phyloP scores from a whole-genome alignment of 2,113 vertebrate genomes.

The Pterocles orientalis region DNA sequence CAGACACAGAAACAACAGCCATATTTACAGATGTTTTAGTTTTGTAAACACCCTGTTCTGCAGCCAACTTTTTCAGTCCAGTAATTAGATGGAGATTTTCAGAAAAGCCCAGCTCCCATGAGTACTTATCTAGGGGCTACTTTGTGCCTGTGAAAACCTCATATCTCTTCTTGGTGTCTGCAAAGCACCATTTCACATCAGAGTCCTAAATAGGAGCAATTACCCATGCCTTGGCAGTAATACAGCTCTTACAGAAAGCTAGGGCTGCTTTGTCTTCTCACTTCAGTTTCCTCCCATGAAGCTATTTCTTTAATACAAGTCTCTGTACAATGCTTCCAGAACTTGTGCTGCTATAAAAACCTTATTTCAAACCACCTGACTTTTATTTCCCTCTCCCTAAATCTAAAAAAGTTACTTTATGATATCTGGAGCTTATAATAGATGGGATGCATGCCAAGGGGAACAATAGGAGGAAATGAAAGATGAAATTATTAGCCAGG shows the following conservation, averaged over 20 bases:
- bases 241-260: neutral
- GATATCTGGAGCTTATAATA: constrained; percentile 70
- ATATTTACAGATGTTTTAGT: neutral
- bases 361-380: constrained; percentile 65
- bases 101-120: neutral
- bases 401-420: constrained; percentile 57
- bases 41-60: neutral
- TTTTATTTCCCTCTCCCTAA: constrained; percentile 55
- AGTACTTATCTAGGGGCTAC: neutral
- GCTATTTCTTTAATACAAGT: neutral
- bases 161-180: neutral
- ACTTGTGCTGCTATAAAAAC: constrained; percentile 35
- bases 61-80: neutral
- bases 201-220: neutral
- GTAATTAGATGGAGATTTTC: neutral
- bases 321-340: neutral
- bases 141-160: neutral
- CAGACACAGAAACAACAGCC: neutral
- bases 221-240: neutral
- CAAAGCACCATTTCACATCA: neutral
- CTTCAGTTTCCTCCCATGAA: neutral
- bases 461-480: constrained; percentile 68
- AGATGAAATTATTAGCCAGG: constrained; percentile 65
- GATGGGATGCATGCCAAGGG: constrained; percentile 57
- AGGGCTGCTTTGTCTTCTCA: constrained; percentile 6